A percentile compares a stretch with the other conserved stretches of the same genome.
phyloP scores from a whole-genome alignment of 1,140 invertebrate species.

The Thrips palmi region DNA sequence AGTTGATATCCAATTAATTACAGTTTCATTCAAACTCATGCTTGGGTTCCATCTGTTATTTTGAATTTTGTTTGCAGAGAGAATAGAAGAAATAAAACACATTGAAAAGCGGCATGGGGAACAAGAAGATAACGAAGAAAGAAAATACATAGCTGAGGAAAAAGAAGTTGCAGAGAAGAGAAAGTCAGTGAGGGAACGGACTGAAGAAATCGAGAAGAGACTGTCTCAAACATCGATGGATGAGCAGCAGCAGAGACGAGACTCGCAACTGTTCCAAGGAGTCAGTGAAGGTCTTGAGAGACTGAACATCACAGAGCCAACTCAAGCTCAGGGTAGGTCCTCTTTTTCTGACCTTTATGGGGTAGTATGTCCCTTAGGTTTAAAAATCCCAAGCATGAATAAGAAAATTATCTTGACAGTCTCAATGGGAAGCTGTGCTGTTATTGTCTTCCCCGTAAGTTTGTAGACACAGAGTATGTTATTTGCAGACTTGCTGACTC shows the following conservation, averaged over 20 bases:
- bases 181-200: constrained; percentile 26
- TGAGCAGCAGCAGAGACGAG: constrained; percentile 27
- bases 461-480: constrained; percentile 1
- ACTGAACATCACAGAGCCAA: constrained; percentile 19
- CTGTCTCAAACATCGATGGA: constrained; percentile 29
- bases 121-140: constrained; percentile 27
- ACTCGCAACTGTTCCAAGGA: constrained; percentile 24
- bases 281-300: constrained; percentile 23
- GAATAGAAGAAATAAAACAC: no score
- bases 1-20: background rate
- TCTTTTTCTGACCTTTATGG: no score
- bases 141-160: constrained; percentile 53
- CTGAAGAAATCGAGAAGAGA: constrained; percentile 27
- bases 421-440: no score
- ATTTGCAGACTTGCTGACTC: constrained; percentile 25
- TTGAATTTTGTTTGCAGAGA: background rate
- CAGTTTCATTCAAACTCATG: background rate
- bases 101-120: constrained; percentile 22
- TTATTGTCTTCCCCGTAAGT: no score
- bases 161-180: constrained; percentile 35
- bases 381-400: no score
- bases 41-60: background rate
- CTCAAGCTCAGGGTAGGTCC: constrained; percentile 13
- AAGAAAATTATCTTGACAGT: no score
- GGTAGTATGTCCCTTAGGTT: no score